Conservation (phyloP, 2,888 invertebrate species). For the Amphipyra tragopoginis region DNA sequence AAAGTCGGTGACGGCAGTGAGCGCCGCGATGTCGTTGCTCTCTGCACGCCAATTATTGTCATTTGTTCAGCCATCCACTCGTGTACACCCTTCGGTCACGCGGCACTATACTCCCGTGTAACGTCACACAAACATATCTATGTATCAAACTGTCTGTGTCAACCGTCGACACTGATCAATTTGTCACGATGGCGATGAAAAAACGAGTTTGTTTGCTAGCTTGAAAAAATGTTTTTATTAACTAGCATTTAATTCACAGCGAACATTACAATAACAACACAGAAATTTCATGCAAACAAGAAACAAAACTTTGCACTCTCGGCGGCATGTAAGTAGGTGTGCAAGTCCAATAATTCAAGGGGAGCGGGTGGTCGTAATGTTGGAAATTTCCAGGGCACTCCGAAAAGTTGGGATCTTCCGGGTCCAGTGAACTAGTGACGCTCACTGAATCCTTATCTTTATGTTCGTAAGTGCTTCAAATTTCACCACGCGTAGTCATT, state of each 20-base stretch:
- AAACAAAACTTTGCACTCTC: constrained; percentile 85
- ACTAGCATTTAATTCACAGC: constrained; percentile 51
- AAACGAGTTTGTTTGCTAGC: constrained; percentile 31
- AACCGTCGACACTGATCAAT: constrained; percentile 34
- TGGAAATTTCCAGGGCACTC: constrained; percentile 79
- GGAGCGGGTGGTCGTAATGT: constrained; percentile 85
- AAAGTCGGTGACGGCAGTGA: constrained; percentile 76
- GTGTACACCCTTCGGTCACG: constrained; percentile 65
- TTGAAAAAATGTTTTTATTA: constrained; percentile 46
- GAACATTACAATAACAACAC: constrained; percentile 69
- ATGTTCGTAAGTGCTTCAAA: constrained; percentile 45
- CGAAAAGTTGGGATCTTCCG: constrained; percentile 77
- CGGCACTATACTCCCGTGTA: constrained; percentile 51
- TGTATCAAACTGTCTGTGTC: constrained; percentile 40
- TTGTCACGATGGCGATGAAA: constrained; percentile 35
- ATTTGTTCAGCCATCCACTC: constrained; percentile 78
- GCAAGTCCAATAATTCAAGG: constrained; percentile 85
- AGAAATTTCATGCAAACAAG: constrained; percentile 79
- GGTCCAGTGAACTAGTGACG: constrained; percentile 75
- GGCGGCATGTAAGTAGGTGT: constrained; percentile 82
- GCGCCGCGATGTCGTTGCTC: constrained; percentile 71
- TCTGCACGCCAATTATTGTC: constrained; percentile 81
- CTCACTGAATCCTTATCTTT: constrained; percentile 70
- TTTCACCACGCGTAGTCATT: constrained; percentile 21
- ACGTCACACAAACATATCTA: constrained; percentile 45